These are phyloP conservation scores for Macrosiphum euphorbiae DNA, from an alignment of 2,888 invertebrate species.

Conservation along the genomic window DNA sequence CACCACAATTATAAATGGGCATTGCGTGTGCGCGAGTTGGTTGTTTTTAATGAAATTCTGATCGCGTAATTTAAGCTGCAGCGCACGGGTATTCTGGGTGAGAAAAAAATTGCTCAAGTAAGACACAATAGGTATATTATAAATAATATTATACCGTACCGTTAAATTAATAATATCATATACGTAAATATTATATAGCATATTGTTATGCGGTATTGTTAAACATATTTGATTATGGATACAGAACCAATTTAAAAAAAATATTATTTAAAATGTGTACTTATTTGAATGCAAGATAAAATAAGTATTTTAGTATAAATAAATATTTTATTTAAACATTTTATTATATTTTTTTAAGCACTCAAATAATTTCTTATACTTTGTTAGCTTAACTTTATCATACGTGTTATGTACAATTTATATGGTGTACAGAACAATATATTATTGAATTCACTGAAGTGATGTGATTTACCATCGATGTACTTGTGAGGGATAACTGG, in stretches of 20 bases:
- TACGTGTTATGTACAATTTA: background rate
- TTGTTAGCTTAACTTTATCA: no score
- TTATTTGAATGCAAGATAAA: no score
- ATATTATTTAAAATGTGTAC: no score
- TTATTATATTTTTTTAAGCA: no score
- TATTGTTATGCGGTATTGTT: no score
- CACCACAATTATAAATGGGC: background rate
- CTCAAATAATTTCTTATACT: no score
- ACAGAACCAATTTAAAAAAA: no score
- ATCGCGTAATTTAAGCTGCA: background rate
- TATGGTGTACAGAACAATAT: background rate
- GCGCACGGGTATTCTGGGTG: no score
- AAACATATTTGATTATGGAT: no score
- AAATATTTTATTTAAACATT: no score
- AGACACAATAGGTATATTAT: background rate
- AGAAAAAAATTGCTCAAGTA: background rate
- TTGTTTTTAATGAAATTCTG: constrained; percentile 4
- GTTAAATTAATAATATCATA: background rate
- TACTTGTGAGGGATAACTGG: background rate
- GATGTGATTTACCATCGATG: background rate
- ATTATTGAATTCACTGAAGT: background rate
- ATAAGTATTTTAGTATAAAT: no score
- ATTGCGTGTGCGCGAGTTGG: background rate
- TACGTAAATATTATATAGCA: background rate
- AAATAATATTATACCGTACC: background rate